A percentile compares a stretch with the other conserved stretches of the same genome.
Evolutionary conservation across 2,113 vertebrate genomes (phyloP).

Genomic region (Gopherus flavomarginatus): DNA sequence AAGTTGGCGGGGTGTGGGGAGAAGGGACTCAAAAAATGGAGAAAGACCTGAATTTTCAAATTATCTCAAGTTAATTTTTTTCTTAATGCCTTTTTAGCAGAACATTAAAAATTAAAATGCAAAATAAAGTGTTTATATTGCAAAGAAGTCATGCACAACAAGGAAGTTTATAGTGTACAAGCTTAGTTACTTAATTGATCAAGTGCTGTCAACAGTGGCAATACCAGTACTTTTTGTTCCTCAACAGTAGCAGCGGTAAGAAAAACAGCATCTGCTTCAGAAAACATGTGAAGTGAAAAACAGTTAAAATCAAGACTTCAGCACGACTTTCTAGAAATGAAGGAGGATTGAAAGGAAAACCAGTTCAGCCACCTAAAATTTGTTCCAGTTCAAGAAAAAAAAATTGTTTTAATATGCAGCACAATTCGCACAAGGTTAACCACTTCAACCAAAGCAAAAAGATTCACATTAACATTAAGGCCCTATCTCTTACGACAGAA

Average conservation of each 20-base stretch:
- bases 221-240: constrained; percentile 14
- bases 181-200: constrained; percentile 43
- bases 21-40: neutral
- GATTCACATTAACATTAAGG: neutral
- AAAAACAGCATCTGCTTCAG: constrained; percentile 57
- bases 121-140: neutral
- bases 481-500: neutral
- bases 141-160: constrained; percentile 16
- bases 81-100: neutral
- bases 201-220: constrained; percentile 9
- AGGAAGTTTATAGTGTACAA: constrained; percentile 30
- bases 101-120: neutral
- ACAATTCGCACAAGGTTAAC: neutral
- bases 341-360: constrained; percentile 26
- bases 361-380: neutral
- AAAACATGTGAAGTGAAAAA: constrained; percentile 52
- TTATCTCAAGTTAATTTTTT: neutral
- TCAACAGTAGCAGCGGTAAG: constrained; percentile 30
- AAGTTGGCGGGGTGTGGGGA: neutral
- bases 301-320: constrained; percentile 19
- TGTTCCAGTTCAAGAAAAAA: constrained; percentile 1
- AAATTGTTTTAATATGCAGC: neutral
- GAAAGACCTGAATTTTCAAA: neutral
- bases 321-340: constrained; percentile 24
- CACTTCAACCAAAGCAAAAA: neutral